Conservation (phyloP, 2,888 invertebrate species). For the Petrolisthes cinctipes region DNA sequence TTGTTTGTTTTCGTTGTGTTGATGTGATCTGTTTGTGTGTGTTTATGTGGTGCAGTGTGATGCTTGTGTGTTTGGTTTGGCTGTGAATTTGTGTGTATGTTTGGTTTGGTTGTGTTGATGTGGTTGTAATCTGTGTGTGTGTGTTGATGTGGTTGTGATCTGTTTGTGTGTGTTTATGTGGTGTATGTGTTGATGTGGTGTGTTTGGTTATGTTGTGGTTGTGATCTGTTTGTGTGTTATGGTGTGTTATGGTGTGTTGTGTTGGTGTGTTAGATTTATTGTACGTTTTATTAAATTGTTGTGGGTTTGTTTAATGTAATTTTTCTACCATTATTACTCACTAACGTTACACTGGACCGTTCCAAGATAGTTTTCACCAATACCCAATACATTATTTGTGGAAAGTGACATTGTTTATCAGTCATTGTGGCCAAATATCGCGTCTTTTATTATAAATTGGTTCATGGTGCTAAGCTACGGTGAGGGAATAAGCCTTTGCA, state of each 20-base stretch:
- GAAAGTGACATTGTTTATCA: too few species aligned
- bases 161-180: background rate
- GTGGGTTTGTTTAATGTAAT: constrained; percentile 1
- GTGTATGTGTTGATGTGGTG: background rate
- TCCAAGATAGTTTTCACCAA: too few species aligned
- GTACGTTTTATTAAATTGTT: background rate
- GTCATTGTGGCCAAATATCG: too few species aligned
- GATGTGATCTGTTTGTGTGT: background rate
- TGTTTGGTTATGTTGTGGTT: background rate
- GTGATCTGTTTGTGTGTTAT: background rate
- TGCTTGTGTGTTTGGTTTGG: background rate
- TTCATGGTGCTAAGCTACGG: too few species aligned
- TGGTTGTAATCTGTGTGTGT: background rate
- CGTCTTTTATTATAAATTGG: too few species aligned
- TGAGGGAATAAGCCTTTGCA: too few species aligned
- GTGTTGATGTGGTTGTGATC: background rate
- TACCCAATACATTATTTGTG: too few species aligned
- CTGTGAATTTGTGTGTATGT: background rate
- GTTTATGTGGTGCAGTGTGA: background rate
- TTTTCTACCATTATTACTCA: too few species aligned
- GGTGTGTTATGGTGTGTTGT: background rate
- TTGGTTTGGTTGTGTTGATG: background rate
- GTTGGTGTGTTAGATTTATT: background rate
- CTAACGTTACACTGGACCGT: too few species aligned
- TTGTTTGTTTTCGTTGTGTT: background rate